phyloP scores from a whole-genome alignment of 30 jellyfish, hydroid and myxozoan genomes.

The Chrysaora quinquecirrha region DNA sequence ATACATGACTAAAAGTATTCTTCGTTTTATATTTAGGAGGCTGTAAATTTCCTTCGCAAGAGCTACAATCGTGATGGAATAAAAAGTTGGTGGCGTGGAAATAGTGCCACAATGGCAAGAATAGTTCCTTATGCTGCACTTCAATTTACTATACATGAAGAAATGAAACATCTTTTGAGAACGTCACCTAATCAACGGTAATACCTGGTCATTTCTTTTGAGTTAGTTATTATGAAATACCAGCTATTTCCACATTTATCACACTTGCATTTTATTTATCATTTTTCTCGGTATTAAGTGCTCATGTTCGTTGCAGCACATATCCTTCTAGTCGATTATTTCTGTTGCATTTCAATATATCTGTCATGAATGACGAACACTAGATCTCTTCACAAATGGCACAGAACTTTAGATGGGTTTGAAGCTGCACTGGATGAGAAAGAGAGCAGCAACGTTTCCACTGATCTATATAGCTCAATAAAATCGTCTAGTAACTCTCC shows the following conservation, averaged over 20 bases:
- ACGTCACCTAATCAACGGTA: slow-evolving; percentile 54
- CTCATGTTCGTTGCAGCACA: too few relatives aligned
- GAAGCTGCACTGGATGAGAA: too few relatives aligned
- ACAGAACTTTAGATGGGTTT: too few relatives aligned
- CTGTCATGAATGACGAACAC: too few relatives aligned
- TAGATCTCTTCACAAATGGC: too few relatives aligned
- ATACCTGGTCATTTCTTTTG: not conserved
- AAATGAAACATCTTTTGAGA: slow-evolving; percentile 68
- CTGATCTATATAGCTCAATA: too few relatives aligned
- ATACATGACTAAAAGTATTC: not conserved
- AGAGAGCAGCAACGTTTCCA: too few relatives aligned
- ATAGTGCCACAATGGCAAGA: slow-evolving; percentile 97
- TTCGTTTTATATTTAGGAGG: slow-evolving; percentile 32
- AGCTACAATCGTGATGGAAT: slow-evolving; percentile 74
- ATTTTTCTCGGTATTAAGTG: too few relatives aligned
- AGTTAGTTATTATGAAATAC: not conserved
- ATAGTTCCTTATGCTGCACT: slow-evolving; percentile 96
- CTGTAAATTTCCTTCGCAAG: slow-evolving; percentile 53
- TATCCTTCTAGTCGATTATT: too few relatives aligned
- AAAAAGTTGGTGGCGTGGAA: slow-evolving; percentile 97
- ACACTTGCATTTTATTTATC: too few relatives aligned
- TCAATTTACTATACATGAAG: slow-evolving; percentile 94
- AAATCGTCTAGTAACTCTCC: too few relatives aligned
- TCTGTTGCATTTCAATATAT: too few relatives aligned
- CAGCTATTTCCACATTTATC: not conserved